A percentile compares a stretch with the other conserved stretches of the same genome.
Conservation (phyloP, 2,113 vertebrate species). For the Pomatostomus ruficeps region DNA sequence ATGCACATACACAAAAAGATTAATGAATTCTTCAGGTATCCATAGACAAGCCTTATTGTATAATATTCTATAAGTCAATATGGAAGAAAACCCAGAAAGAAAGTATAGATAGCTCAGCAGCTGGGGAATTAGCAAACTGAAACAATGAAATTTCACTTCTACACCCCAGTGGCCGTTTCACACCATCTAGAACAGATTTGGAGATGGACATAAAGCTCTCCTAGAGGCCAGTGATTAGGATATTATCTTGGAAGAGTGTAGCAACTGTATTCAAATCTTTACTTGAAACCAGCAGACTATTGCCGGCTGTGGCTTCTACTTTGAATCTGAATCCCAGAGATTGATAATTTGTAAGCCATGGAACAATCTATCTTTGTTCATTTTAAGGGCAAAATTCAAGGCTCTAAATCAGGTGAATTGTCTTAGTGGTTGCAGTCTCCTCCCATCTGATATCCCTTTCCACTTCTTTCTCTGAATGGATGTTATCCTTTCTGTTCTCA, state of each 20-base stretch:
- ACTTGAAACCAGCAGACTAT: neutral
- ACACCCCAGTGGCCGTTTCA: neutral
- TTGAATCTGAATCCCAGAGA: neutral
- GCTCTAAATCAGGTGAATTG: neutral
- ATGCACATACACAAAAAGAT: neutral
- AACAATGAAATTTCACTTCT: neutral
- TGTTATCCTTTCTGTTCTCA: neutral
- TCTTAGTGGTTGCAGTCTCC: neutral
- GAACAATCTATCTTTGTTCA: neutral
- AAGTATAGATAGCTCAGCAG: neutral
- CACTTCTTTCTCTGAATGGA: neutral
- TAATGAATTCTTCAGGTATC: neutral
- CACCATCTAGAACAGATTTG: neutral
- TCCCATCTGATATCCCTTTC: neutral
- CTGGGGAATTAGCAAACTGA: neutral
- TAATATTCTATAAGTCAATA: neutral
- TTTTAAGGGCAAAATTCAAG: neutral
- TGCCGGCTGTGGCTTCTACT: neutral
- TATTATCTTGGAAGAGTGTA: neutral
- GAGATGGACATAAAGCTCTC: neutral
- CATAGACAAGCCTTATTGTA: neutral
- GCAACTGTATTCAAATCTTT: neutral
- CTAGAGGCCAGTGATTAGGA: neutral
- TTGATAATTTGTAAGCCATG: neutral
- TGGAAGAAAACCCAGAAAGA: neutral